These are phyloP conservation scores for Litocranius walleri DNA, from an alignment of 2,113 vertebrate genomes.

Conservation along the genomic window DNA sequence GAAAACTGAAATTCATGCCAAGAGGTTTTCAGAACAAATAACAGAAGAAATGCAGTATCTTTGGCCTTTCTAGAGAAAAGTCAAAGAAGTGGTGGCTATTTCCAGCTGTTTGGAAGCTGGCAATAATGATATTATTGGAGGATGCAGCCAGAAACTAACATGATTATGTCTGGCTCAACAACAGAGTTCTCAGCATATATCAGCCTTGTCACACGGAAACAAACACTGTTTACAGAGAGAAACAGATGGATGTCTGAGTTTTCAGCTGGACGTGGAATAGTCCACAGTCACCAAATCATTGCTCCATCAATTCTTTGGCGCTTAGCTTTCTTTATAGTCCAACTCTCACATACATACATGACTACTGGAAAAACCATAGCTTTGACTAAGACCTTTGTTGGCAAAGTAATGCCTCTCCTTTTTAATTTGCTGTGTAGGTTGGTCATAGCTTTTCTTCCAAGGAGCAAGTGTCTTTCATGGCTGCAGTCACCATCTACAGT, in stretches of 20 bases:
- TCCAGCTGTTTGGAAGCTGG: background rate
- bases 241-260: background rate
- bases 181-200: background rate
- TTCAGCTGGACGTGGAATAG: background rate
- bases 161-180: background rate
- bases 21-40: background rate
- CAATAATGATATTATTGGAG: slow-evolving; percentile 1
- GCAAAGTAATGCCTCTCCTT: background rate
- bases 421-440: background rate
- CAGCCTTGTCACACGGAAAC: slow-evolving; percentile 26
- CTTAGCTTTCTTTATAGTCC: background rate
- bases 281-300: background rate
- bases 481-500: background rate
- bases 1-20: slow-evolving; percentile 17
- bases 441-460: background rate
- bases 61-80: slow-evolving; percentile 8
- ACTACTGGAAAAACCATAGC: background rate
- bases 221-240: slow-evolving; percentile 7
- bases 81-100: background rate
- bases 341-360: background rate
- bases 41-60: background rate
- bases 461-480: background rate
- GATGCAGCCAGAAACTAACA: background rate
- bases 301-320: accelerated
- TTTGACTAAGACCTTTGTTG: background rate